phyloP scores from a whole-genome alignment of 2,888 invertebrate genomes.

The Microplitis manilae region DNA sequence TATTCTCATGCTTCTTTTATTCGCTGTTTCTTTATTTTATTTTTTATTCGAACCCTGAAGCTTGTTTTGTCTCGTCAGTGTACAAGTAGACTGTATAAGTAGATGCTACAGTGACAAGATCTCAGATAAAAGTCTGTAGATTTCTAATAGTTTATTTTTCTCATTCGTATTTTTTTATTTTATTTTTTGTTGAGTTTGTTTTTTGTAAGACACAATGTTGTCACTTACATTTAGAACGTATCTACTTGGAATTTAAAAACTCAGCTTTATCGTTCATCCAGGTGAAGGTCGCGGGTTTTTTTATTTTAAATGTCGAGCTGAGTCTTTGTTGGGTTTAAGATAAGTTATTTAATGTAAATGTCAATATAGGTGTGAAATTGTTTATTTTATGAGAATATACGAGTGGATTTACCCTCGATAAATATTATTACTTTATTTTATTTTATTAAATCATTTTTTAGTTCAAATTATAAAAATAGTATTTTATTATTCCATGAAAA shows the following conservation, averaged over 20 bases:
- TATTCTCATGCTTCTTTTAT: background rate
- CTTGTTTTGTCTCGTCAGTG: conserved; percentile 36
- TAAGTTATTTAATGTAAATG: background rate
- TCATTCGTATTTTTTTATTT: conserved; percentile 32
- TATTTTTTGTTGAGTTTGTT: conserved; percentile 8
- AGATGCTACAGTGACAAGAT: conserved; percentile 50
- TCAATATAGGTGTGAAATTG: background rate
- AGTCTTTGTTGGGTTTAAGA: background rate
- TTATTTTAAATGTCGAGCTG: background rate
- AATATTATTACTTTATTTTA: background rate
- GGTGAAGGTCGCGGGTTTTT: background rate
- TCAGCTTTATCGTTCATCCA: background rate
- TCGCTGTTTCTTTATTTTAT: background rate
- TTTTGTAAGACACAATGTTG: background rate
- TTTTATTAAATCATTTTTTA: too few species aligned
- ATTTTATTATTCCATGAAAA: too few species aligned
- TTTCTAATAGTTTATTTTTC: conserved; percentile 45
- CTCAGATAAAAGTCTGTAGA: conserved; percentile 51
- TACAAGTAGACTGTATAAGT: conserved; percentile 39
- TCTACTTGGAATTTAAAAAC: conserved; percentile 7
- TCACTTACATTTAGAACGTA: conserved; percentile 6
- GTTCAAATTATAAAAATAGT: too few species aligned
- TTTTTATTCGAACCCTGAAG: conserved; percentile 9
- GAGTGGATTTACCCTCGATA: background rate
- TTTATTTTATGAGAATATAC: background rate